Conservation (phyloP, 2,888 invertebrate species). For the Carpatolechia fugitivella region DNA sequence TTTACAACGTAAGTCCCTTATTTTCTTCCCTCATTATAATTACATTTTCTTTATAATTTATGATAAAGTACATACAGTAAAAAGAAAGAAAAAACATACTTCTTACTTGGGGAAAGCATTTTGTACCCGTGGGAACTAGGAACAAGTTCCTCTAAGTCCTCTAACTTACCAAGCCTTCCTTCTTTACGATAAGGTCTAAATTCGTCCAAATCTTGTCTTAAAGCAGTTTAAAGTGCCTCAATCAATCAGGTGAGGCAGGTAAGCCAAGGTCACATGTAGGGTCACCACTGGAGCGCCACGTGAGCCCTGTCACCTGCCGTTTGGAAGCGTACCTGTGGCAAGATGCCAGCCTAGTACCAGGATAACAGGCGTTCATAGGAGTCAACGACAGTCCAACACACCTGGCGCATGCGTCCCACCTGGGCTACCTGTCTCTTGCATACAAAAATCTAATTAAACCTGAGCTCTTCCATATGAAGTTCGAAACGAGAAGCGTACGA, state of each 20-base stretch:
- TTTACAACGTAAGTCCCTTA: too few relatives aligned
- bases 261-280: conserved; percentile 32
- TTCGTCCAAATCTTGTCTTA: background rate
- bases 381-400: conserved; percentile 36
- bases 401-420: conserved; percentile 76
- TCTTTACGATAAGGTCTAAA: background rate
- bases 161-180: background rate
- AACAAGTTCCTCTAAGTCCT: background rate
- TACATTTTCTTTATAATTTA: too few relatives aligned
- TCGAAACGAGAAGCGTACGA: background rate
- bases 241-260: conserved; percentile 7
- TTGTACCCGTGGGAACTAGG: background rate
- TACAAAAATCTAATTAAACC: conserved; percentile 36
- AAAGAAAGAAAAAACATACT: background rate
- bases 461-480: conserved; percentile 31
- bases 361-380: conserved; percentile 47
- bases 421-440: conserved; percentile 54
- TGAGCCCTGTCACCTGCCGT: conserved; percentile 58
- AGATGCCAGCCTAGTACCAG: conserved; percentile 77
- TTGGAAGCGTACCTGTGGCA: conserved; percentile 78
- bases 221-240: background rate
- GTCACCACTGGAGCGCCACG: conserved; percentile 48
- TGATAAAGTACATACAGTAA: too few relatives aligned
- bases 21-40: too few relatives aligned
- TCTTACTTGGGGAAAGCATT: too few relatives aligned